Evolutionary conservation across 2,797 vertebrate genomes (phyloP), one percentile per base, ranked within the genome.

Genomic region (Hyperoplus immaculatus): DNA sequence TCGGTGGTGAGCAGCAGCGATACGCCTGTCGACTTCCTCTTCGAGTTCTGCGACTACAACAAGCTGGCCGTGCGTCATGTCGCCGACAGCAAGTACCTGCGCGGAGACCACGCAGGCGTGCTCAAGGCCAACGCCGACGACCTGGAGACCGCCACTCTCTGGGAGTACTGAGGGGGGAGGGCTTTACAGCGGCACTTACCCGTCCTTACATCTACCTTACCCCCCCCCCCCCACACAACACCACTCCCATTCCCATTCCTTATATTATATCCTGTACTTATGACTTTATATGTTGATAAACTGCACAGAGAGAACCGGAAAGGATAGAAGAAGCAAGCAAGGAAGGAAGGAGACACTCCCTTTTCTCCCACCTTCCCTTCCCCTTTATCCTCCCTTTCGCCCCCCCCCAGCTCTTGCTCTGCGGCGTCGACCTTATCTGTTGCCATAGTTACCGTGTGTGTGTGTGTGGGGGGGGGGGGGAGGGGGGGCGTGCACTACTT

Each of bases 41-140:
- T 99, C 1, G 97, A 99, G 94, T 99, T 99, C 93, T 98, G 97
- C 63, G 98, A 99, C 90, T 98, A 98, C 92, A 99, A 98, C 95
- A 99, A 99, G 93, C 95, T 99, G 91, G 98, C 98, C 14, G 94
- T 99, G 89, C 97, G 97, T 92, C 93, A 94, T 43, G 95, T 90
- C 39, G 63, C 74, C 0, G 97, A 98, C 0, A 95, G 96, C 87
- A 98, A 97, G 89, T 99, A 99, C 87, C 96, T 99, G 83, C 98
- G 97, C 47, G 98, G 98, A 0, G 98, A 99, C 95, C 98, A 99
- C 0, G 98, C 98, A 0, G 98, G 98, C 2, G 98, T 99, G 84
- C 96, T 99, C 83, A 99, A 98, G 95, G 98, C 98, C 84, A 97
- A 96, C 0, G 95, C 96, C 0, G 97, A 99, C 50, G 82, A 96